Evolutionary conservation across 2,888 invertebrate genomes (phyloP), one percentile per base, ranked within the genome.

Genomic region (Hartigia nigra): DNA sequence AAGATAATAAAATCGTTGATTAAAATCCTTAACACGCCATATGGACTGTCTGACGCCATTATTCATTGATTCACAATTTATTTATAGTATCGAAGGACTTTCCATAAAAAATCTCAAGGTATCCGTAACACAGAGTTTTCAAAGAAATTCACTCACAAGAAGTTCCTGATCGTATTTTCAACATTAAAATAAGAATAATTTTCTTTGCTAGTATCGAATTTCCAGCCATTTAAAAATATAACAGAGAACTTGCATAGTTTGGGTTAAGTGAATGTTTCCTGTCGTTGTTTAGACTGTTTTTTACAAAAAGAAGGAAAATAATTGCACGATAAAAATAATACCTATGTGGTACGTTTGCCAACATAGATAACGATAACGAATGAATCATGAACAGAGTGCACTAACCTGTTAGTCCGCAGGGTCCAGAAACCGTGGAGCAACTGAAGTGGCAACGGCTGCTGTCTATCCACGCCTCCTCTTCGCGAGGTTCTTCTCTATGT

Each of bases 381-480:
- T 55, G 55, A 23, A 55, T 55, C 9, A 55, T 55, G 23, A 55
- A 55, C 31, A 72, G 72, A 72, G 72, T 32, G 72, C 84, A 89
- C 90, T 86, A 86, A 89, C 87, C 88, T 88, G 87, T 84, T 85
- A 82, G 88, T 88, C 88, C 88, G 89, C 86, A 87, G 87, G 87
- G 90, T 90, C 89, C 90, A 89, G 89, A 90, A 90, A 90, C 89
- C 87, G 87, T 88, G 89, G 87, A 88, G 87, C 88, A 87, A 90
- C 90, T 90, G 90, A 88, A 88, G 70, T 78, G 83, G 83, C 82
- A 85, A 82, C 80, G 82, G 82, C 86, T 82, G 76, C 79, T 79
- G 81, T 76, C 77, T 79, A 80, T 78, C 80, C 79, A 84, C 80
- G 82, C 82, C 82, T 81, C 75, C 77, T 31, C 32, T 78, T 81